Evolutionary conservation across 2,113 vertebrate species (phyloP).

Genomic region (Phocoena phocoena): DNA sequence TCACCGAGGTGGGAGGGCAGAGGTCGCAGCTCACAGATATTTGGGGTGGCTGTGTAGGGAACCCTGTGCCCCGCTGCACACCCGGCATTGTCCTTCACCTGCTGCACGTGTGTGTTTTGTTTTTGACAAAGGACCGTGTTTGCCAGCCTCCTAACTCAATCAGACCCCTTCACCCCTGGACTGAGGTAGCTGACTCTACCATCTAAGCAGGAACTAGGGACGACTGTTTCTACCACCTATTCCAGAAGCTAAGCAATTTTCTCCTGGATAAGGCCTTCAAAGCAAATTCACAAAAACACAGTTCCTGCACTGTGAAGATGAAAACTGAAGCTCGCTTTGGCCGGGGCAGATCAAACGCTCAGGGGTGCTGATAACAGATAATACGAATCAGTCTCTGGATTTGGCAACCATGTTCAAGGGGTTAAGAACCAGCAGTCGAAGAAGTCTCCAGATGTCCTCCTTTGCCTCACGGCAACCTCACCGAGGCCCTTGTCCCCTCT

Average conservation of each 20-base stretch:
- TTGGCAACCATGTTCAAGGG: background rate
- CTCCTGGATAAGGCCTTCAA: background rate
- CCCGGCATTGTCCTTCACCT: background rate
- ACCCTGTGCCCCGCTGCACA: background rate
- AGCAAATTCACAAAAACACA: background rate
- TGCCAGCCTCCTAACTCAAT: background rate
- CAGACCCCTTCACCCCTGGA: background rate
- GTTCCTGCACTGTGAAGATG: accelerated
- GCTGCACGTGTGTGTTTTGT: no score
- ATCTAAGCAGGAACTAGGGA: background rate
- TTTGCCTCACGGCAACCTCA: background rate
- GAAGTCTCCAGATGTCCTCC: no score
- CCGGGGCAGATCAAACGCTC: accelerated
- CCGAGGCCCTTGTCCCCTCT: background rate
- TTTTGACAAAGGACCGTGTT: background rate
- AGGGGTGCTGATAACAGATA: background rate
- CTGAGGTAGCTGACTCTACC: background rate
- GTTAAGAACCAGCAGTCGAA: background rate
- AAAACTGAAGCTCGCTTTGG: background rate
- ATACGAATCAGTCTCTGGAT: background rate
- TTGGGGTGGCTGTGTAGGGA: background rate
- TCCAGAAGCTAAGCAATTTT: no score
- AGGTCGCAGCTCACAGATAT: accelerated
- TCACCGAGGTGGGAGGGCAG: background rate
- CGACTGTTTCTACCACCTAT: no score